Base-by-base conservation (phyloP, 2,888 invertebrate genomes). In the Luffia ferchaultella region DNA sequence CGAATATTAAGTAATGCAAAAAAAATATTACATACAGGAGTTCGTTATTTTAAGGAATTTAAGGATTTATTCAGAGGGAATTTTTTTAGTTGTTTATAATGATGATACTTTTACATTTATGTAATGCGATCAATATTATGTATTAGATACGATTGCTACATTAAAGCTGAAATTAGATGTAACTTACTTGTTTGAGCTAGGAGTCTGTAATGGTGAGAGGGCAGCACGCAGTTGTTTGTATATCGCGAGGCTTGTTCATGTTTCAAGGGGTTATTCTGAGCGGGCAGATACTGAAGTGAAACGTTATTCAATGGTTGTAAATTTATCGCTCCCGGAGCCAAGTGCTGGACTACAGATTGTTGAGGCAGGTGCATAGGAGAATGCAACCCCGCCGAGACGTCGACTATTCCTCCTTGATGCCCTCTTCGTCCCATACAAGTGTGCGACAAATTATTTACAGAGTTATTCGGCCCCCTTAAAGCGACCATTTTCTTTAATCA, bases 401-500 rank as follows among this genome's bases (percentile, higher is more conserved):
- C 77, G 56, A 71, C 67, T 54, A 65, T 61, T 69, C 75, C 52
- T 67, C 59, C 60, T 16, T 65, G 66, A 61, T 67, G 67, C 50
- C 71, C 73, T 70, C 76, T 72, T 58, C 67, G 70, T 58, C 65
- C 64, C 65, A 72, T 20, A 17, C 9, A 70, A 52, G 65, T 59
- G 58, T 75, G 73, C 55, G 73, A 68, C 58, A 72, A 63, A 57
- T 66, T 65, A 63, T 71, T 73, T 57, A 71, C 53, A 53, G 75
- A 68, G 68, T 61, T 69, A 58, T 70, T 73, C 57, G 68, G 70
- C 62, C 77, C 76, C 73, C 79, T 77, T 64, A 79, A 56, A 56
- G 73, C 76, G 59, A 80, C 76, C 82, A 82, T 82, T 69, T 78
- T 80, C 18, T 18, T 18, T 16, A 2, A 72, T 80, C 80, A 82